These are phyloP conservation scores for Tipula unca DNA, from an alignment of 2,888 invertebrate species.

Conservation along the genomic window DNA sequence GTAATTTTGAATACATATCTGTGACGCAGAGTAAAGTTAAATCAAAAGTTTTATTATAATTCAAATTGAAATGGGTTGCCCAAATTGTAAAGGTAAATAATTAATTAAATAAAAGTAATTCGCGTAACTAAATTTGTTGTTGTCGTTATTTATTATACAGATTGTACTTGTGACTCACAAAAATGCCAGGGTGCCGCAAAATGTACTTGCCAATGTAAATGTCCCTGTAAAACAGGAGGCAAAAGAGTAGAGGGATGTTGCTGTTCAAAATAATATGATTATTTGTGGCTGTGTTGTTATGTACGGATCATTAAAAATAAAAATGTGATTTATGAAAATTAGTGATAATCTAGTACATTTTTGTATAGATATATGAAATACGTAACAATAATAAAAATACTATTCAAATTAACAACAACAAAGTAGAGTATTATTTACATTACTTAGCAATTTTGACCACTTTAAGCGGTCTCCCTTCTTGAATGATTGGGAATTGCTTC, in stretches of 20 bases:
- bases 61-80: background rate
- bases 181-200: background rate
- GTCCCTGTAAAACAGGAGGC: background rate
- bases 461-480: too few species aligned
- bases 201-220: background rate
- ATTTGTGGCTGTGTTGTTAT: too few species aligned
- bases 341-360: too few species aligned
- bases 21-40: background rate
- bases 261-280: background rate
- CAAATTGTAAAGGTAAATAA: background rate
- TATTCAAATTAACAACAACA: too few species aligned
- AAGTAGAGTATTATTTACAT: too few species aligned
- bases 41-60: background rate
- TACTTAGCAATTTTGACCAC: too few species aligned
- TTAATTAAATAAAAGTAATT: background rate
- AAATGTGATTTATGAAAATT: too few species aligned
- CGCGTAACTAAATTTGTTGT: background rate
- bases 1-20: background rate
- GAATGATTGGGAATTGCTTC: too few species aligned
- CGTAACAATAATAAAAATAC: too few species aligned
- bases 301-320: too few species aligned
- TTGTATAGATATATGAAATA: too few species aligned
- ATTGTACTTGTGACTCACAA: background rate
- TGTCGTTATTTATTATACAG: background rate
- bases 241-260: too few species aligned